phyloP scores from a whole-genome alignment of 2,888 invertebrate species.

The Trichogramma evanescens region DNA sequence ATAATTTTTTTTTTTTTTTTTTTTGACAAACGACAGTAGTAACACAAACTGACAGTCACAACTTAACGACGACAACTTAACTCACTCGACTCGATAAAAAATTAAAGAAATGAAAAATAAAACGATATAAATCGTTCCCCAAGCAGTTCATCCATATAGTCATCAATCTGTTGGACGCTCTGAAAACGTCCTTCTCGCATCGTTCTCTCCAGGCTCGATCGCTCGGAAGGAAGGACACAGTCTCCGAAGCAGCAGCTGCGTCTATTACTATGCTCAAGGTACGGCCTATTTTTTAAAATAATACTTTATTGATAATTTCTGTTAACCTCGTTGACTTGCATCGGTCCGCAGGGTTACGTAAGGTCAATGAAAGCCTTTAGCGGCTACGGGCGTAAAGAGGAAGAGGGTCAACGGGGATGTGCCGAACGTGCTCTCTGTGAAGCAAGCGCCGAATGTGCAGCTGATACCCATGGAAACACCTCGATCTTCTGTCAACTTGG shows the following conservation, averaged over 20 bases:
- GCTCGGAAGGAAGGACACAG: constrained; percentile 78
- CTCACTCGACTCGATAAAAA: background rate
- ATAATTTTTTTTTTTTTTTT: no score
- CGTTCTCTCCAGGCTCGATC: constrained; percentile 78
- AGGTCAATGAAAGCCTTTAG: constrained; percentile 57
- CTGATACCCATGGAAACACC: constrained; percentile 62
- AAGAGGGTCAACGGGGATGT: constrained; percentile 79
- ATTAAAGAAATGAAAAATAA: background rate
- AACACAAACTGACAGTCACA: no score
- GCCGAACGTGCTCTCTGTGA: constrained; percentile 64
- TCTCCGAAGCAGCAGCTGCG: constrained; percentile 83
- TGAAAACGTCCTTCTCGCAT: constrained; percentile 89
- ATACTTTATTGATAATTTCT: background rate
- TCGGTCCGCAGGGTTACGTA: constrained; percentile 62
- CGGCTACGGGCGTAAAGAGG: constrained; percentile 62
- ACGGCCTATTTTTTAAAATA: constrained; percentile 8
- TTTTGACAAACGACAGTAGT: no score
- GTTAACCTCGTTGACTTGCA: background rate
- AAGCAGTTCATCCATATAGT: constrained; percentile 85
- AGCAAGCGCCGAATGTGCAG: constrained; percentile 79
- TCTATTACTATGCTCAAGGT: constrained; percentile 80
- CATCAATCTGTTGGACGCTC: constrained; percentile 80
- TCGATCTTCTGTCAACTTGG: constrained; percentile 88
- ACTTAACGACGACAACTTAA: no score
- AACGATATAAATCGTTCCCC: constrained; percentile 13